These are phyloP conservation scores for Leuciscus idus DNA, from an alignment of 2,113 vertebrate genomes.

Conservation along the genomic window DNA sequence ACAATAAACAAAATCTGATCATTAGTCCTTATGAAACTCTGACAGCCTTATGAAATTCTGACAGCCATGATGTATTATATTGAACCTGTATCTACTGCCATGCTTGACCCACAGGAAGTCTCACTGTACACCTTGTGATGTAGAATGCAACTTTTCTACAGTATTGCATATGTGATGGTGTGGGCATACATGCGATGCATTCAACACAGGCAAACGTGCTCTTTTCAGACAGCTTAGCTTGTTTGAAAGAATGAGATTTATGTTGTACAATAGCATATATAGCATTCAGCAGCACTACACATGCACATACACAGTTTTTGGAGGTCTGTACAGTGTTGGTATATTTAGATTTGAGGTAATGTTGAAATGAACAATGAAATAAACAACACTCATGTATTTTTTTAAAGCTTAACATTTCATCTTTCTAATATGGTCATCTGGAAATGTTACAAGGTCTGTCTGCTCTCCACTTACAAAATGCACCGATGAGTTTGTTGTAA, in stretches of 20 bases:
- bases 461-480: background rate
- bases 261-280: background rate
- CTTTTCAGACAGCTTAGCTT: background rate
- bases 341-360: background rate
- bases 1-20: background rate
- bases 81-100: background rate
- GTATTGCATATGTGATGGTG: slow-evolving; percentile 19
- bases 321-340: background rate
- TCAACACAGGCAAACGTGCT: background rate
- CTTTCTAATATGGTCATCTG: background rate
- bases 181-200: background rate
- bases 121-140: background rate
- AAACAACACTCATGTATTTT: background rate
- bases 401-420: background rate
- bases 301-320: background rate
- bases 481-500: slow-evolving; percentile 3
- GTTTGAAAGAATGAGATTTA: slow-evolving; percentile 9
- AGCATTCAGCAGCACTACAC: background rate
- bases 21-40: background rate
- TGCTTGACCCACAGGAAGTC: background rate
- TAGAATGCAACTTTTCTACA: slow-evolving; percentile 18
- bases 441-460: background rate
- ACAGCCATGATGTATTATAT: slow-evolving; percentile 10
- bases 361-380: background rate
- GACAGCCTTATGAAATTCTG: background rate